Conservation (phyloP, 2,888 invertebrate genomes). For the Drosophila hamatofila region DNA sequence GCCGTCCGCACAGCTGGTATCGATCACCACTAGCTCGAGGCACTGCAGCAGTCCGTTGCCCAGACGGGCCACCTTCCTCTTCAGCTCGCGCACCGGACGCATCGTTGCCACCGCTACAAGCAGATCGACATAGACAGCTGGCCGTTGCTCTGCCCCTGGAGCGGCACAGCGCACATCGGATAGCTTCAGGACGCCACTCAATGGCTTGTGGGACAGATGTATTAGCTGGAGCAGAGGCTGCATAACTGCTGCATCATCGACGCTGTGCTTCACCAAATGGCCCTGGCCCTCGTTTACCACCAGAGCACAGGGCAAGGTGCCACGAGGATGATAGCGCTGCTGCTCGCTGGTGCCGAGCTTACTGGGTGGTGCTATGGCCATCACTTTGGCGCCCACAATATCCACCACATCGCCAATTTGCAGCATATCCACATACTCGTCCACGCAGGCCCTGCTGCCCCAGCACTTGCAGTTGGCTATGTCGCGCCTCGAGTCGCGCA, state of each 20-base stretch:
- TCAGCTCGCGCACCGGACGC: conserved; percentile 88
- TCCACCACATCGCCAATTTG: conserved; percentile 90
- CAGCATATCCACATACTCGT: conserved; percentile 88
- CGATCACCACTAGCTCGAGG: conserved; percentile 89
- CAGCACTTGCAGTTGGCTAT: conserved; percentile 92
- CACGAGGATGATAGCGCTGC: conserved; percentile 88
- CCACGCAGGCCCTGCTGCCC: conserved; percentile 89
- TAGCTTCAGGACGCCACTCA: conserved; percentile 70
- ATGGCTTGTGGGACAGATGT: conserved; percentile 88
- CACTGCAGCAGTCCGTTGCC: conserved; percentile 84
- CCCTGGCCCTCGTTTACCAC: conserved; percentile 89
- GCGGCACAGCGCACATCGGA: conserved; percentile 71
- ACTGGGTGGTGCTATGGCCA: conserved; percentile 86
- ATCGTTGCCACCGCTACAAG: conserved; percentile 89
- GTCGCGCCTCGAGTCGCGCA: conserved; percentile 90
- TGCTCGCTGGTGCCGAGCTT: conserved; percentile 4
- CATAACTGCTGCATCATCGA: conserved; percentile 70
- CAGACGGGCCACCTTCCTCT: conserved; percentile 69
- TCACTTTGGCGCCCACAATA: conserved; percentile 88
- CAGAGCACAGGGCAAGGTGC: conserved; percentile 88
- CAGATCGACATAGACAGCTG: conserved; percentile 87
- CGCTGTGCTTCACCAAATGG: conserved; percentile 87
- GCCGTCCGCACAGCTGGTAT: conserved; percentile 87
- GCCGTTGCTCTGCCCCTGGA: conserved; percentile 20
- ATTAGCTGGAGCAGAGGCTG: conserved; percentile 86